phyloP scores from a whole-genome alignment of 2,113 vertebrate genomes.

The Corvus cornix region DNA sequence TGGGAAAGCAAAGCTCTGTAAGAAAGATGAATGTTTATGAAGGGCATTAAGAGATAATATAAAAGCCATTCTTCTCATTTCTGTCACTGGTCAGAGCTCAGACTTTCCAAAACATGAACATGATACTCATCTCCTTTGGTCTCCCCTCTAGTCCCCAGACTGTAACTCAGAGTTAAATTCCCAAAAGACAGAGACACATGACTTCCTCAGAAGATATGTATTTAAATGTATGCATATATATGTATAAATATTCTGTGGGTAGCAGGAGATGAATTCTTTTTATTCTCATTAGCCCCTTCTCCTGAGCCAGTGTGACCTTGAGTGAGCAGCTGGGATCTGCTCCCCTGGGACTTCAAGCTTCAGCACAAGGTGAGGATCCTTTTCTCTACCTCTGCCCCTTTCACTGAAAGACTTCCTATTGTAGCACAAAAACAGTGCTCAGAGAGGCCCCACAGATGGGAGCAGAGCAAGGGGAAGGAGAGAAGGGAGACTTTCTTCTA shows the following conservation, averaged over 20 bases:
- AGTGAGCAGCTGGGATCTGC: neutral
- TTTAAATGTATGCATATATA: constrained; percentile 34
- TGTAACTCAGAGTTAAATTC: neutral
- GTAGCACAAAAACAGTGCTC: neutral
- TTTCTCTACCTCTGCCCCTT: neutral
- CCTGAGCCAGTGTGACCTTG: neutral
- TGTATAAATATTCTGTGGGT: constrained; percentile 15
- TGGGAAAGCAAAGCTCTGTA: neutral
- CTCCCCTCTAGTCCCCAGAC: fast-evolving
- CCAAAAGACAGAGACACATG: neutral
- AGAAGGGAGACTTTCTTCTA: neutral
- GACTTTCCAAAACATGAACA: neutral
- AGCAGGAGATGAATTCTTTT: neutral
- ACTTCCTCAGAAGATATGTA: neutral
- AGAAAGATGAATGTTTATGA: neutral
- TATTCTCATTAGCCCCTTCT: neutral
- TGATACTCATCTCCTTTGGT: neutral
- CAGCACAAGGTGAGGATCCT: neutral
- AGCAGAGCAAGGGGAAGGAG: neutral
- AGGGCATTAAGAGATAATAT: neutral
- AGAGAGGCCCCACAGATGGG: neutral
- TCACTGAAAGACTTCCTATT: neutral
- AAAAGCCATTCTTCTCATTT: neutral
- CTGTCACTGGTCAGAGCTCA: neutral
- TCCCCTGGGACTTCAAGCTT: neutral